Conservation (phyloP, 1,140 invertebrate genomes). For the Pseudomyrmex dendroicus region DNA sequence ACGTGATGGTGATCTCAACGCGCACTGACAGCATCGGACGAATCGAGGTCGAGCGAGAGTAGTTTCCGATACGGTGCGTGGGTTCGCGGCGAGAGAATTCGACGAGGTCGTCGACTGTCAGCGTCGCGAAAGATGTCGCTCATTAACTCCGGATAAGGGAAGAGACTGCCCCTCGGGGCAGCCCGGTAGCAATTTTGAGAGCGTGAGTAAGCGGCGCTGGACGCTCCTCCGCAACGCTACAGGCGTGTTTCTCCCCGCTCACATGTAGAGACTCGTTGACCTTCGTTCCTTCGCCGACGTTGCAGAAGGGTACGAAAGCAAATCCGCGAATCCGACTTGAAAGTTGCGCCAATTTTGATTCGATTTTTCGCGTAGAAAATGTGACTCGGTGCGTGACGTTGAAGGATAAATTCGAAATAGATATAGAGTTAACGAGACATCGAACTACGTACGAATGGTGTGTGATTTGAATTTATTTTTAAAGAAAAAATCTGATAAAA, state of each 20-base stretch:
- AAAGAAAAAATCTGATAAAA: no score
- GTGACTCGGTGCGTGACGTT: background rate
- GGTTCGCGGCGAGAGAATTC: constrained; percentile 29
- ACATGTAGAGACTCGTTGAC: constrained; percentile 59
- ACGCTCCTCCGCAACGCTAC: constrained; percentile 13
- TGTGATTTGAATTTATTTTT: no score
- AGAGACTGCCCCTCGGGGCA: background rate
- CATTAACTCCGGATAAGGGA: constrained; percentile 49
- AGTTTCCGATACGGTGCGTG: constrained; percentile 34
- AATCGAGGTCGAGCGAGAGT: constrained; percentile 57
- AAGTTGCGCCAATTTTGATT: constrained; percentile 14
- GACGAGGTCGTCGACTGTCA: constrained; percentile 54
- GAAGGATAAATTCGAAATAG: background rate
- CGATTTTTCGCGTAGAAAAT: no score
- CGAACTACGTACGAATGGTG: no score
- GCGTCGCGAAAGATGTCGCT: constrained; percentile 53
- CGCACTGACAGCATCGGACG: constrained; percentile 4
- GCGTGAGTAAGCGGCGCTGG: constrained; percentile 41
- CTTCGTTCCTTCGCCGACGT: constrained; percentile 56
- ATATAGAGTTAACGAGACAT: no score
- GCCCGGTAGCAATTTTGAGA: constrained; percentile 47
- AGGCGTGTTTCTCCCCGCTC: constrained; percentile 34
- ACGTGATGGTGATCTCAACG: constrained; percentile 42
- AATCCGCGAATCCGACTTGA: constrained; percentile 3
- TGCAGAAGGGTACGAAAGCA: constrained; percentile 28